Evolutionary conservation across 2,888 invertebrate species (phyloP), one percentile per base, ranked within the genome.

Genomic region (Cerastoderma edule): DNA sequence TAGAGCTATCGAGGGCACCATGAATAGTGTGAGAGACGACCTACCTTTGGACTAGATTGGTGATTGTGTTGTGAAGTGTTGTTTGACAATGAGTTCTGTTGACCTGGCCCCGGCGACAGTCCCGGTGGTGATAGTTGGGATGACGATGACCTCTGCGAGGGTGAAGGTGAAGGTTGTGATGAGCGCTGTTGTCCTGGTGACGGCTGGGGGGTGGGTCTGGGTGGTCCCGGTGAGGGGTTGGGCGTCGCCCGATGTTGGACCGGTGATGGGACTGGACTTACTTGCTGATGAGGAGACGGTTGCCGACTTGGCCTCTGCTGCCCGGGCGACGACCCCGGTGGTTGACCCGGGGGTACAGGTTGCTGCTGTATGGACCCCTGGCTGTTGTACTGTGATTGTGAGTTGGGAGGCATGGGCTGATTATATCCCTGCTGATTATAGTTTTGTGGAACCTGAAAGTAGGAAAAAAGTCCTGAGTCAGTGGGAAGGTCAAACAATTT

Each of bases 171-270:
- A 66, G 93, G 92, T 84, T 93, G 93, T 76, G 93, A 93, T 83
- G 93, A 93, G 35, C 93, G 92, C 72, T 94, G 75, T 48, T 76
- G 77, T 94, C 56, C 95, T 94, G 82, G 73, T 69, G 83, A 80
- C 69, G 75, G 72, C 54, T 75, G 78, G 24, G 67, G 95, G 50
- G 60, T 72, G 56, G 83, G 78, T 63, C 79, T 95, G 28, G 63
- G 77, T 46, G 81, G 79, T 28, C 57, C 78, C n/a, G 82, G 80
- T 16, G 82, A 77, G 53, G 77, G 75, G 65, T 83, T 80, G 24
- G 73, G 80, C 32, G 75, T 75, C 32, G 68, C 66, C 28, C 73
- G 75, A n/a, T n/a, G n/a, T 68, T 79, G 84, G 53, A 74, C 80
- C 82, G 76, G 80, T 73, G 79, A 75, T 33, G 76, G 81, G 60